Conservation (phyloP, 2,888 invertebrate species). For the Leucozona laternaria region DNA sequence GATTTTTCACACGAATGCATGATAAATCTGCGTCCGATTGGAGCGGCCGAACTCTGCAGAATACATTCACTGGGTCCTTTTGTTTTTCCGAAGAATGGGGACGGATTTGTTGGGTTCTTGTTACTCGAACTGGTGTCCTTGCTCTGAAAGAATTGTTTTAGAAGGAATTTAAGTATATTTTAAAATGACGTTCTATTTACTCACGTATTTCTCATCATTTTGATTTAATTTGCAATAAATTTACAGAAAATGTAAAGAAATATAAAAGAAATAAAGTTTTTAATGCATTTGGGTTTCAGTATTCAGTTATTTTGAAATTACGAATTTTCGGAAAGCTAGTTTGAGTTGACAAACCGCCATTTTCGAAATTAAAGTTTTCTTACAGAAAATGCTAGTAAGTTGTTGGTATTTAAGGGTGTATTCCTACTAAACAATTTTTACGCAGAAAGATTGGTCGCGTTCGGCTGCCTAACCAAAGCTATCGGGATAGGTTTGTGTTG, state of each 20-base stretch:
- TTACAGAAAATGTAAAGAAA: constrained; percentile 36
- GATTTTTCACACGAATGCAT: constrained; percentile 89
- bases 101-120: constrained; percentile 77
- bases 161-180: not conserved
- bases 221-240: constrained; percentile 10
- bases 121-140: constrained; percentile 80
- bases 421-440: not conserved
- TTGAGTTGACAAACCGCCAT: constrained; percentile 85
- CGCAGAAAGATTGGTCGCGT: too few species aligned
- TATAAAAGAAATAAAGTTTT: constrained; percentile 10
- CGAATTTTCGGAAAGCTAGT: constrained; percentile 53
- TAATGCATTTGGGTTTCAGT: constrained; percentile 33
- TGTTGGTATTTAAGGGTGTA: not conserved
- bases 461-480: too few species aligned
- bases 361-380: constrained; percentile 86
- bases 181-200: not conserved
- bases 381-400: constrained; percentile 76
- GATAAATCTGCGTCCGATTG: constrained; percentile 87
- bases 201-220: constrained; percentile 70
- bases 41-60: constrained; percentile 92
- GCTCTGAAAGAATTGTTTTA: constrained; percentile 73
- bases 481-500: too few species aligned
- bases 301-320: constrained; percentile 69
- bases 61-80: constrained; percentile 94
- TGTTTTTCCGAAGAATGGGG: constrained; percentile 77